These are phyloP conservation scores for fruit fly (Drosophila melanogaster) DNA, from an alignment of 1,140 invertebrate species.

Conservation along the genomic window Release_6_plus_ISO1_MT NT_033777.3:19066001-19066500, in stretches of 20 bases:
- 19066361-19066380: conserved; percentile 60
- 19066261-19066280: conserved; percentile 7
- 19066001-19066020: conserved; percentile 44
- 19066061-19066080: conserved; percentile 9
- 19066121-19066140: conserved; percentile 25
- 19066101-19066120: conserved; percentile 7
- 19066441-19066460: conserved; percentile 29
- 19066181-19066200: conserved; percentile 45
- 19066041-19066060: conserved; percentile 2
- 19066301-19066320: conserved; percentile 28
- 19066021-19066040: conserved; percentile 32
- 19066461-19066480: conserved; percentile 20
- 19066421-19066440: conserved; percentile 36
- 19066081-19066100: neutral
- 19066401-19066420: conserved; percentile 32
- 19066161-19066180: conserved; percentile 33
- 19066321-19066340: conserved; percentile 63
- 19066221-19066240: conserved; percentile 58
- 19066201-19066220: conserved; percentile 30
- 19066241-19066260: conserved; percentile 46
- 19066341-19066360: conserved; percentile 63
- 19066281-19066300: conserved; percentile 29
- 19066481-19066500: conserved; percentile 67
- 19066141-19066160: conserved; percentile 20
- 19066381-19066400: conserved; percentile 32